Evolutionary conservation across 2,888 invertebrate genomes (phyloP), one percentile per base, ranked within the genome.

Genomic region (Scaptomyza polygonia): DNA sequence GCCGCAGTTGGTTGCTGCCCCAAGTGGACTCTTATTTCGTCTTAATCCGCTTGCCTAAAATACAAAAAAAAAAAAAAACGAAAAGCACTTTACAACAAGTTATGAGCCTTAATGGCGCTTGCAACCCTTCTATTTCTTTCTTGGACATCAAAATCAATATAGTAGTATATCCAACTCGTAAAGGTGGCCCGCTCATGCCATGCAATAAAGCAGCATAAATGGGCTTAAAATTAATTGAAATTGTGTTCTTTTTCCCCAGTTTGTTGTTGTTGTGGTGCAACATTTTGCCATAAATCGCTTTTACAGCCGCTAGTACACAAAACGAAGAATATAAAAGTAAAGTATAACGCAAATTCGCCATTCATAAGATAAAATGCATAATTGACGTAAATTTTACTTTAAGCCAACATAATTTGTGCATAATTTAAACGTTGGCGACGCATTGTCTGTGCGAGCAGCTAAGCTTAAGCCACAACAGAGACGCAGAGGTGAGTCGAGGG

Each of bases 161-260:
- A 61, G n/a, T n/a, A n/a, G n/a, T 63, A 64, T 12, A 16, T n/a
- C 14, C 3, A 65, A 18, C 18, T 7, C 8, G 16, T 8, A 21
- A 67, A 56, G 67, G 61, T 67, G 56, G 52, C 62, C 63, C 32
- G 8, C 32, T 9, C 21, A 39, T 39, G 40, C 16, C 45, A n/a
- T 36, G 12, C 25, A 18, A 56, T 47, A 53, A 57, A 49, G 39
- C 25, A 45, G 18, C 59, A 66, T 51, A 72, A 84, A 72, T 63
- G 69, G 73, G 77, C 75, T 88, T 86, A 86, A 88, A 80, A 72
- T 86, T 88, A 88, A 88, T 86, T 86, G 79, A 87, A 87, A 85
- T 65, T 70, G 67, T 78, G 67, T 63, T 57, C 61, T 16, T 27
- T 48, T 71, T 71, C 66, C 27, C 42, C 16, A 12, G 21, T 7